Conservation (phyloP, 2,888 invertebrate genomes). For the Thumatha senex region DNA sequence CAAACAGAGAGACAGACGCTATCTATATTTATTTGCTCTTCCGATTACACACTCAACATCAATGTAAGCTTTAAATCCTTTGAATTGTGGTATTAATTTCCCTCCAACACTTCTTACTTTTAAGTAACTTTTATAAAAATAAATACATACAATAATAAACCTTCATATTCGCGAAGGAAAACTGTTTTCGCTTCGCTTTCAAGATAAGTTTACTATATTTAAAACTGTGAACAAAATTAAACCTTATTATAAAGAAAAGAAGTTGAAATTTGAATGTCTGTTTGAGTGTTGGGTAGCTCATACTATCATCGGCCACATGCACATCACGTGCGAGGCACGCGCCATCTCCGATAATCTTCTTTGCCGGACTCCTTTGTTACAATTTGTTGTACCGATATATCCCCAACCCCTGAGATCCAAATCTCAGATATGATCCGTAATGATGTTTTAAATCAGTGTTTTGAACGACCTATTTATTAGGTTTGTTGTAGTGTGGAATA, state of each 20-base stretch:
- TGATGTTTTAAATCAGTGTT: conserved; percentile 80
- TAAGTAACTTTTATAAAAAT: conserved; percentile 52
- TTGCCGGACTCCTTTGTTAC: conserved; percentile 78
- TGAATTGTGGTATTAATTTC: conserved; percentile 83
- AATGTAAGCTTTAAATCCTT: conserved; percentile 79
- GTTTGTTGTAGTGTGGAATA: conserved; percentile 33
- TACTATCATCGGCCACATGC: conserved; percentile 67
- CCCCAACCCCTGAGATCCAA: conserved; percentile 65
- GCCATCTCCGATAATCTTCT: conserved; percentile 79
- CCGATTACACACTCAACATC: conserved; percentile 75
- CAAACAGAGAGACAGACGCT: conserved; percentile 52
- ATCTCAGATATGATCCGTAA: conserved; percentile 75
- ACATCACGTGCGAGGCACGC: conserved; percentile 75
- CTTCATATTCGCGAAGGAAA: conserved; percentile 35
- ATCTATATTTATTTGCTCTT: conserved; percentile 73
- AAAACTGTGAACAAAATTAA: conserved; percentile 12
- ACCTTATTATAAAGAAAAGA: conserved; percentile 10
- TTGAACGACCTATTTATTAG: conserved; percentile 62
- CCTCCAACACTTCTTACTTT: conserved; percentile 79
- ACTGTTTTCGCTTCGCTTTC: conserved; percentile 37
- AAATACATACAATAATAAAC: conserved; percentile 31
- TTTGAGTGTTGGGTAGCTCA: conserved; percentile 55
- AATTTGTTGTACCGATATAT: conserved; percentile 75
- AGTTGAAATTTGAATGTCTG: conserved; percentile 32
- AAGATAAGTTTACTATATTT: conserved; percentile 30